Percentiles rank a stretch among this genome's conserved stretches.
phyloP scores from a whole-genome alignment of 2,888 invertebrate species.

The Bellardia pandia region DNA sequence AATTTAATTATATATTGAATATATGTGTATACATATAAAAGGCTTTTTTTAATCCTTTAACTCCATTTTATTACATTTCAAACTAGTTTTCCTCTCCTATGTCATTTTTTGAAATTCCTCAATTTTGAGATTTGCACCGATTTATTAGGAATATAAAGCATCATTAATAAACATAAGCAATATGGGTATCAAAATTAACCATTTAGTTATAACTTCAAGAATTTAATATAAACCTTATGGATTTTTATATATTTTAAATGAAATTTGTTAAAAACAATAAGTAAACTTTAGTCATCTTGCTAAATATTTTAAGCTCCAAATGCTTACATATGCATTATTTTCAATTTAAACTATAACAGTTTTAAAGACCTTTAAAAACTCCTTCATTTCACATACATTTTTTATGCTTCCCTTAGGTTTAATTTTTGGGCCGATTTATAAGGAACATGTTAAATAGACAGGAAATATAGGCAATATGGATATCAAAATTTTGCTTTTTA shows the following conservation, averaged over 20 bases:
- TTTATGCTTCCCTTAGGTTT: not conserved
- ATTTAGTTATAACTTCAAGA: not conserved
- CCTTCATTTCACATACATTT: not conserved
- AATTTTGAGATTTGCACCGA: conserved; percentile 24
- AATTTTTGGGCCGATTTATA: conserved; percentile 40
- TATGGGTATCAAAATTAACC: conserved; percentile 34
- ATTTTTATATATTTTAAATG: not conserved
- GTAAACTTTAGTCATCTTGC: not conserved
- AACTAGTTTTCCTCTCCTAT: not conserved
- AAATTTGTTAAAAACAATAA: not conserved
- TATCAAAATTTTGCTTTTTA: conserved; percentile 16
- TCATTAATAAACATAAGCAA: not conserved
- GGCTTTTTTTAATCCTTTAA: not conserved
- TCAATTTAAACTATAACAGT: too few relatives aligned
- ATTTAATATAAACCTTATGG: not conserved
- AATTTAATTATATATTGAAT: too few relatives aligned
- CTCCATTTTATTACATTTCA: not conserved
- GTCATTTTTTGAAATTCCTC: not conserved
- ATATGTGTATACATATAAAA: too few relatives aligned
- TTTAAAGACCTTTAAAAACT: not conserved
- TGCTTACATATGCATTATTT: not conserved
- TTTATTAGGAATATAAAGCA: conserved; percentile 11
- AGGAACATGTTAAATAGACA: not conserved
- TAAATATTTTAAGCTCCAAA: not conserved
- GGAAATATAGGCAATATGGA: not conserved